Evolutionary conservation across 2,888 invertebrate species (phyloP), one percentile per base, ranked within the genome.

Genomic region (Drosophila mulleri): DNA sequence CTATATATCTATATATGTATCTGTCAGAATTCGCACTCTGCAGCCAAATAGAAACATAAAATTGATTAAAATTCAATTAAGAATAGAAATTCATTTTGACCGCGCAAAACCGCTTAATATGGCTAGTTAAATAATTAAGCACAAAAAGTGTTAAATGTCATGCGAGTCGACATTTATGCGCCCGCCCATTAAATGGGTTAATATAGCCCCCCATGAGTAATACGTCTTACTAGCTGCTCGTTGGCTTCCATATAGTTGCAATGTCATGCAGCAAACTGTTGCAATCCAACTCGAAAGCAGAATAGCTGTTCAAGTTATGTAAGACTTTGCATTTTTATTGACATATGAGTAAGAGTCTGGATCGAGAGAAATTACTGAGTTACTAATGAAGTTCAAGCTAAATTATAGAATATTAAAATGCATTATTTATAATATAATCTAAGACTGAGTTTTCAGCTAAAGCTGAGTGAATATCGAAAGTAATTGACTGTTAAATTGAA

Each of bases 201-300:
- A 67, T 79, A 57, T 57, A 18, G 16, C n/a, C 23, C 23, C 56
- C 42, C 52, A 61, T 82, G 80, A 87, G 66, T 87, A 80, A 84
- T 29, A 48, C 18, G n/a, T 12, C 26, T 11, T 26, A 23, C 23
- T 35, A 47, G 26, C 14, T 26, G 11, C 35, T 29, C 44, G 11
- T 16, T 8, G n/a, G n/a, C 3, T 7, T 9, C 18, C 26, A 37
- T 18, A 41, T n/a, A 61, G 7, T 39, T 26, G 54, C 54, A 18
- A 11, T 18, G 69, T 74, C 52, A 68, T 64, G 61, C n/a, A 2
- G 32, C 20, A 45, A 67, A 39, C 16, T 23, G 39, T 16, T 52
- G 20, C 18, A 23, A 62, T 47, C 41, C 20, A 35, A 67, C 41
- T 29, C n/a, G 7, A 18, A 20, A 47, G 32, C 0, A n/a, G 9